Conservation (phyloP, 2,888 invertebrate genomes). For the Orthonevra nobilis region DNA sequence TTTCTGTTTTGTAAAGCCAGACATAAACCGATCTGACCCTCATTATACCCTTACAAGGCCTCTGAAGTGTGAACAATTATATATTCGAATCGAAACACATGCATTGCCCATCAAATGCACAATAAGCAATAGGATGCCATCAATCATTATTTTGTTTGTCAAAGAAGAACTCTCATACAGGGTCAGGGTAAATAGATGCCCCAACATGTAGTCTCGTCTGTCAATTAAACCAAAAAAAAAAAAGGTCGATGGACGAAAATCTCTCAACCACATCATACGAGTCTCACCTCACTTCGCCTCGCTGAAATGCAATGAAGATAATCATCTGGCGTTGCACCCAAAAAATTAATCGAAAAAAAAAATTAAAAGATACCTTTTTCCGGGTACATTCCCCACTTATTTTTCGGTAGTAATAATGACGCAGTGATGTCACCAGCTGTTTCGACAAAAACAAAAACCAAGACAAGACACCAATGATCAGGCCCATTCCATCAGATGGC, state of each 20-base stretch:
- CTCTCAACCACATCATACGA: slow-evolving; percentile 19
- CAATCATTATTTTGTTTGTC: slow-evolving; percentile 36
- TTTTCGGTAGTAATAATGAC: not conserved
- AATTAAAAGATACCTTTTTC: slow-evolving; percentile 17
- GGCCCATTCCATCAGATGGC: no score
- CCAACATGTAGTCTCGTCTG: no score
- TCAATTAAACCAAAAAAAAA: slow-evolving; percentile 17
- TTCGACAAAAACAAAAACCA: slow-evolving; percentile 16
- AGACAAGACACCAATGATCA: no score
- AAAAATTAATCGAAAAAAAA: slow-evolving; percentile 6
- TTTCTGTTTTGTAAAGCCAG: slow-evolving; percentile 1
- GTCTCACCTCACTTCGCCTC: slow-evolving; percentile 10
- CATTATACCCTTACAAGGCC: slow-evolving; percentile 22
- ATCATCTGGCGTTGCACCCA: slow-evolving; percentile 35
- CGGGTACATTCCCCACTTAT: slow-evolving; percentile 10
- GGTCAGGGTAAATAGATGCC: slow-evolving; percentile 29
- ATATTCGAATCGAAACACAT: slow-evolving; percentile 27
- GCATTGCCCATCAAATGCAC: slow-evolving; percentile 28
- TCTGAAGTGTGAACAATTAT: slow-evolving; percentile 48
- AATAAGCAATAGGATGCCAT: slow-evolving; percentile 16
- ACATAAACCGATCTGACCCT: slow-evolving; percentile 16
- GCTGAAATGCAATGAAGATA: slow-evolving; percentile 18
- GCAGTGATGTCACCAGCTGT: slow-evolving; percentile 46
- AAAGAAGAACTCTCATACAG: slow-evolving; percentile 17
- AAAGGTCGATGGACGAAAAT: slow-evolving; percentile 36